phyloP scores from a whole-genome alignment of 2,888 invertebrate species.

The Nomada goodeniana region DNA sequence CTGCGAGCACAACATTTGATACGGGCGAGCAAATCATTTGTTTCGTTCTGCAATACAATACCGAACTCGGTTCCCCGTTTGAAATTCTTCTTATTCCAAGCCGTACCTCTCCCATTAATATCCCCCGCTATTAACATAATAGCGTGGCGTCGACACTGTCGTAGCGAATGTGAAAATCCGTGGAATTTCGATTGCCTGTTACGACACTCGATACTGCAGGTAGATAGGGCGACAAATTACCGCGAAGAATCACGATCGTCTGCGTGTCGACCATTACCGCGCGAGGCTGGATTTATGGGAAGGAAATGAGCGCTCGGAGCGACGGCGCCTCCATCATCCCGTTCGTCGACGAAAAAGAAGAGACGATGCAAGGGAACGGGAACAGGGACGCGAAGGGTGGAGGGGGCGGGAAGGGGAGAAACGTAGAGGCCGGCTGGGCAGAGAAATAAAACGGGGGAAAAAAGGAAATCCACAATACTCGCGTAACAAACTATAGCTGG shows the following conservation, averaged over 20 bases:
- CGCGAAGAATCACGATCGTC: constrained; percentile 56
- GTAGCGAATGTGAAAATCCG: background rate
- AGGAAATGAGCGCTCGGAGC: constrained; percentile 67
- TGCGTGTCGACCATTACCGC: constrained; percentile 61
- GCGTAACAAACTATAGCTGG: constrained; percentile 67
- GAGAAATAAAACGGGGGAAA: constrained; percentile 38
- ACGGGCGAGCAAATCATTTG: too few relatives aligned
- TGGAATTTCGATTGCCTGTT: constrained; percentile 51
- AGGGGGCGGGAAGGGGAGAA: background rate
- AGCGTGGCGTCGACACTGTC: background rate
- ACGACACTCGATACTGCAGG: constrained; percentile 29
- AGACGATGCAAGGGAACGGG: constrained; percentile 8
- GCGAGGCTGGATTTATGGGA: constrained; percentile 50
- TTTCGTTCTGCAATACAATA: too few relatives aligned
- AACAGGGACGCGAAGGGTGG: constrained; percentile 2
- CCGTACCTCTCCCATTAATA: background rate
- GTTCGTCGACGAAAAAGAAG: constrained; percentile 41
- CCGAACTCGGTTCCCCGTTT: too few relatives aligned
- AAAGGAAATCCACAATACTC: constrained; percentile 71
- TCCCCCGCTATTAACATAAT: background rate
- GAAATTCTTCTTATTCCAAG: too few relatives aligned
- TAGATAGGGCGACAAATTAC: constrained; percentile 60
- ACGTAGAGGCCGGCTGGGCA: constrained; percentile 1
- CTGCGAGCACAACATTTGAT: too few relatives aligned
- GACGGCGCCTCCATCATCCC: constrained; percentile 49